Evolutionary conservation across 2,113 vertebrate genomes (phyloP), one percentile per base, ranked within the genome.

Genomic region (Corythornis madagascariensis): DNA sequence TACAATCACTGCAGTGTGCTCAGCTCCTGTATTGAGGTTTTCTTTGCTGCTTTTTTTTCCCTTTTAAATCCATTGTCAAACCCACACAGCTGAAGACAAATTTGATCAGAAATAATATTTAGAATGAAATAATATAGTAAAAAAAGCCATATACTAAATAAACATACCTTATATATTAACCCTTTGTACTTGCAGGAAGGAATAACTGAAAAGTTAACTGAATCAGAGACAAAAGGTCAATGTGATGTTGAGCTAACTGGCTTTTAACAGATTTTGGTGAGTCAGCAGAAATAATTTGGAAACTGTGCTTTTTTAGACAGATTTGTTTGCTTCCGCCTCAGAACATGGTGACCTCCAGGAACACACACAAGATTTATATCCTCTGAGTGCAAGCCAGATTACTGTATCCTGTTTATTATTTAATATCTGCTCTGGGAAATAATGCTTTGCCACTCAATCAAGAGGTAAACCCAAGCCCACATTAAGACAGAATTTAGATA

Each of bases 371-470:
- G 91, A 95, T 93, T 96, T 96, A 96, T 91, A 81, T 80, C 42
- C 60, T 65, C 55, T 80, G 59, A 59, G 83, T 64, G 67, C 38
- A 82, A 80, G 95, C 78, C 91, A 93, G 59, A 59, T 87, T 95
- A 60, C 91, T 93, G 94, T 87, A 92, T 96, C 94, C 94, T 96
- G 95, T 95, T 95, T 96, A 31, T 92, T 92, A 64, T 94, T 80
- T 65, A 90, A 38, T 77, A 38, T 11, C 24, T 75, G 13, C 55
- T 57, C 57, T 83, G 59, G 84, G 65, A 87, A 93, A 94, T 21
- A 87, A 69, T 70, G 35, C 42, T 71, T 83, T 83, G 64, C 28
- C 20, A 35, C 38, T 83, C 43, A 52, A n/a, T 60, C 25, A 66
- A 48, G 38, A 77, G 17, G 42, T 60, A 74, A 92, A 10, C n/a